Evolutionary conservation across 2,113 vertebrate species (phyloP).

Genomic region (Microtus oregoni): DNA sequence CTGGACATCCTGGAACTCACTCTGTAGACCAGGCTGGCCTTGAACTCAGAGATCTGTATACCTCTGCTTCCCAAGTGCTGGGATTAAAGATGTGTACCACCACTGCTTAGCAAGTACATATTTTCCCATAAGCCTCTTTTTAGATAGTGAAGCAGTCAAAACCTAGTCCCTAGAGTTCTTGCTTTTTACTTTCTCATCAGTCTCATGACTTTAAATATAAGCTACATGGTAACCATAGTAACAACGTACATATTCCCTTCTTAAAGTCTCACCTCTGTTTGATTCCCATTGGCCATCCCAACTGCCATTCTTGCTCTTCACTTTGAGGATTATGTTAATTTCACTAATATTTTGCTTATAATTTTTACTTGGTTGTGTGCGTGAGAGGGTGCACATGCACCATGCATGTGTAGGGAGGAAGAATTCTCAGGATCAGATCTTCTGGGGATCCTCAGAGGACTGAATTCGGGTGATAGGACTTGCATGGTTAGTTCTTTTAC

Average conservation of each 20-base stretch:
- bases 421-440: not conserved
- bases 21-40: not conserved
- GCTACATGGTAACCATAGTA: too few species aligned
- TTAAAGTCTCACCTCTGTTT: not conserved
- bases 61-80: not conserved
- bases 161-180: not conserved
- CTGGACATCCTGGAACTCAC: not conserved
- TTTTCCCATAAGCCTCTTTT: not conserved
- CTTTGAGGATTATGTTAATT: not conserved
- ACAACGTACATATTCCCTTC: too few species aligned
- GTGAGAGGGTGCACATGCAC: rapidly evolving
- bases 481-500: not conserved
- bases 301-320: not conserved
- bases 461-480: too few species aligned
- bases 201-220: not conserved
- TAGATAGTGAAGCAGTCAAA: not conserved
- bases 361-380: not conserved
- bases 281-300: not conserved
- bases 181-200: not conserved
- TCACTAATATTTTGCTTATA: not conserved
- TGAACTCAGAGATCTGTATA: not conserved
- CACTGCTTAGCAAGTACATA: not conserved
- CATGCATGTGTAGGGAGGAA: not conserved
- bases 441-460: not conserved
- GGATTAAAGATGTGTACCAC: not conserved